phyloP scores from a whole-genome alignment of 2,888 invertebrate genomes.

The Microctonus brassicae region DNA sequence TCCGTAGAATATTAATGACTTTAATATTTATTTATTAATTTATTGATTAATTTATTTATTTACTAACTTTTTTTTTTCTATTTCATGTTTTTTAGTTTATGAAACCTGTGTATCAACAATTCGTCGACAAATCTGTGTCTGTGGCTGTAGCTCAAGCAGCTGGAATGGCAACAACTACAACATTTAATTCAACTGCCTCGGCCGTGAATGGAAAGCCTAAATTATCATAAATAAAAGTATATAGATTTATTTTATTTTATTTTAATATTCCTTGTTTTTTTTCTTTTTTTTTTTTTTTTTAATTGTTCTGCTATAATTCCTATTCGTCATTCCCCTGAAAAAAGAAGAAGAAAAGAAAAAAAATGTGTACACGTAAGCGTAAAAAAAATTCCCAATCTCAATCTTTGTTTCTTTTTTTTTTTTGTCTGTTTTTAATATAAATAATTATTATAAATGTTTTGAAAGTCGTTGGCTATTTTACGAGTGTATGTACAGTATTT shows the following conservation, averaged over 20 bases:
- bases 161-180: conserved; percentile 75
- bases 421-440: conserved; percentile 13
- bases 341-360: conserved; percentile 40
- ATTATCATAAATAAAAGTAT: conserved; percentile 72
- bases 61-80: not conserved
- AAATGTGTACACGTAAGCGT: not conserved
- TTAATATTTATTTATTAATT: conserved; percentile 53
- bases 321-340: not conserved
- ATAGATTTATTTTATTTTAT: not conserved
- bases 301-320: not conserved
- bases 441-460: not conserved
- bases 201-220: conserved; percentile 75
- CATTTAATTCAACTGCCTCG: conserved; percentile 65
- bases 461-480: conserved; percentile 38
- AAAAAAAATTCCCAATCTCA: not conserved
- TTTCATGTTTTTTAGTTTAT: conserved; percentile 74
- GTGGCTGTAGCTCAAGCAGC: conserved; percentile 85
- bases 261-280: too few species aligned
- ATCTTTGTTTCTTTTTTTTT: conserved; percentile 32
- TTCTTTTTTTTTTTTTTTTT: not conserved
- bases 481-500: conserved; percentile 64
- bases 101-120: conserved; percentile 86
- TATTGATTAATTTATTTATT: not conserved
- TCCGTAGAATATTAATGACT: conserved; percentile 25
- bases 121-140: conserved; percentile 86